Percentiles rank a stretch among this genome's conserved stretches.
Conservation (phyloP, 2,888 invertebrate species). For the Achlya flavicornis region DNA sequence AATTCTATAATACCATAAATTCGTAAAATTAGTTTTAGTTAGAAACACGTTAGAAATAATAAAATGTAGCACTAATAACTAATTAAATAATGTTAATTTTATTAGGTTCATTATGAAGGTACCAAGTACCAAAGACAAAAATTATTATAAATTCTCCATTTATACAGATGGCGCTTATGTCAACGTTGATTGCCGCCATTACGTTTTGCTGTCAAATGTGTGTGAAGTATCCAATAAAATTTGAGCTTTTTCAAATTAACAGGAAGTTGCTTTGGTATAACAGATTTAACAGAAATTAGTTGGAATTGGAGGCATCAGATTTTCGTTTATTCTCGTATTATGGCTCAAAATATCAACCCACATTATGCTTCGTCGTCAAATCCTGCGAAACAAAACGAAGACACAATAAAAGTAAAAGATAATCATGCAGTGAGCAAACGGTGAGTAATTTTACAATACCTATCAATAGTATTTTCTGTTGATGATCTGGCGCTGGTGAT, state of each 20-base stretch:
- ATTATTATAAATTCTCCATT: not conserved
- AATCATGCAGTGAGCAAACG: constrained; percentile 96
- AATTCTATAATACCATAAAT: no score
- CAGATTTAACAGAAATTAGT: constrained; percentile 77
- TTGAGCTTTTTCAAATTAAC: constrained; percentile 80
- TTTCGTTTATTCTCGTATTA: constrained; percentile 69
- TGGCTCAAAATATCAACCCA: constrained; percentile 96
- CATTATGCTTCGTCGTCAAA: constrained; percentile 89
- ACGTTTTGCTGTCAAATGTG: constrained; percentile 69
- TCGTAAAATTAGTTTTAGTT: no score
- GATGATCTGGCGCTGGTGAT: constrained; percentile 26
- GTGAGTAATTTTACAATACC: constrained; percentile 75
- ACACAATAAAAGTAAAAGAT: constrained; percentile 89
- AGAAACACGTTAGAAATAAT: no score
- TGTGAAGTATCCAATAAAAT: constrained; percentile 72
- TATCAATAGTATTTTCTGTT: constrained; percentile 5
- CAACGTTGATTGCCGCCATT: constrained; percentile 67
- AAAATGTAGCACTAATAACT: no score
- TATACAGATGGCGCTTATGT: constrained; percentile 43
- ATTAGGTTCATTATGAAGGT: no score
- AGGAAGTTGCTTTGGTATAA: constrained; percentile 72
- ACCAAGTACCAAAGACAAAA: constrained; percentile 29
- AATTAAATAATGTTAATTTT: no score
- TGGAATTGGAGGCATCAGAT: constrained; percentile 55
- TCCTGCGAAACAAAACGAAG: constrained; percentile 91